Evolutionary conservation across 2,888 invertebrate genomes (phyloP), one percentile per base, ranked within the genome.

Genomic region (Agapostemon virescens): DNA sequence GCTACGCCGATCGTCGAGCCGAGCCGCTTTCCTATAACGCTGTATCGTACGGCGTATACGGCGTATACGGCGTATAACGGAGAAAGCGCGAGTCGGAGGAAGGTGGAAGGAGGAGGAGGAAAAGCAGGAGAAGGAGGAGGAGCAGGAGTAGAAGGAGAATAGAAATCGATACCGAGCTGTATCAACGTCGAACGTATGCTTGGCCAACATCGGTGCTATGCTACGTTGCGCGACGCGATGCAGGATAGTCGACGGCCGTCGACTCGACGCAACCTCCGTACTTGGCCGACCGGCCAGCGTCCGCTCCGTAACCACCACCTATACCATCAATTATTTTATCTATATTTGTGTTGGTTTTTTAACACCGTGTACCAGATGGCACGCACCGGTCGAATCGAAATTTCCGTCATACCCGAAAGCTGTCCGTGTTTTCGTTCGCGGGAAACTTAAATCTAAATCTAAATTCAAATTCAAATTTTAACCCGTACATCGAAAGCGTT

Each of bases 151-250:
- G 79, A 73, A 72, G 68, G 79, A 82, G 83, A 79, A 82, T 74
- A 82, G 82, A 81, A 78, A 82, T 81, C 82, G 82, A 82, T 82
- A 82, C 77, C 67, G n/a, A 81, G 81, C 73, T 74, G 77, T 74
- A 82, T 74, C 64, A 77, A 81, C 74, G 63, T 49, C 70, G 63
- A 81, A 64, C 77, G 77, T 81, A 77, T 74, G 70, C 77, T 77
- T 69, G 68, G 20, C 79, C 73, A 78, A 73, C 80, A 66, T 66
- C 45, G 45, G 79, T 66, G 69, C 49, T 61, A 58, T 49, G 73
- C 58, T 61, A 58, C 61, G 74, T 40, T 64, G 38, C 49, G 45
- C 72, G 63, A 68, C 49, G 71, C 66, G 79, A 66, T 58, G 74
- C 79, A 74, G 79, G 49, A 63, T 72, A 64, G 42, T 11, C 52